These are phyloP conservation scores for Pseudotriccus pelzelni DNA, from an alignment of 2,797 vertebrate species.

Conservation along the genomic window DNA sequence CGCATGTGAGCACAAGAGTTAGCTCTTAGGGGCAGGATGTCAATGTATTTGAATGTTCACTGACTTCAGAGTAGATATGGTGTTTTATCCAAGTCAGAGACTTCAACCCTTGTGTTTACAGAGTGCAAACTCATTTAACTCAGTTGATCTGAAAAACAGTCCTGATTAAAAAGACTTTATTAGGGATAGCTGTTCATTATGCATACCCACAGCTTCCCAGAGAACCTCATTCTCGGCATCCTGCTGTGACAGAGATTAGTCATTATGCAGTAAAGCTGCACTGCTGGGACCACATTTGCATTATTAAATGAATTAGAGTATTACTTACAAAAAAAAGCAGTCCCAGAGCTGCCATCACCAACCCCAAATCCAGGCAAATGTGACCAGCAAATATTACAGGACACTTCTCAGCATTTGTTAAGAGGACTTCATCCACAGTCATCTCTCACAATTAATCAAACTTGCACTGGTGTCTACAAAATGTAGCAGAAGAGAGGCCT, in stretches of 20 bases:
- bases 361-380: neutral
- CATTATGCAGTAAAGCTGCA: conserved; percentile 42
- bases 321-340: conserved; percentile 29
- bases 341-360: neutral
- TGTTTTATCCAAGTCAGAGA: neutral
- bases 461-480: neutral
- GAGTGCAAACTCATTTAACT: conserved; percentile 18
- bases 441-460: neutral
- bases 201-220: conserved; percentile 28
- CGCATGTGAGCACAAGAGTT: neutral
- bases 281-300: conserved; percentile 55
- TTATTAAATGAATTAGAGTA: conserved; percentile 57
- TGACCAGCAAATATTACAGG: neutral
- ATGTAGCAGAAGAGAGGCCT: neutral
- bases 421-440: neutral
- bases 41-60: neutral
- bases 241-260: conserved; percentile 58
- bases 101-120: neutral
- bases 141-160: conserved; percentile 7
- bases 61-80: neutral
- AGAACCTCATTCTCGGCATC: conserved; percentile 17
- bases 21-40: neutral
- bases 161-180: conserved; percentile 24
- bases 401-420: neutral
- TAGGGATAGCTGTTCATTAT: conserved; percentile 44